Conservation (phyloP, 2,113 vertebrate genomes). For the Clinocottus analis region DNA sequence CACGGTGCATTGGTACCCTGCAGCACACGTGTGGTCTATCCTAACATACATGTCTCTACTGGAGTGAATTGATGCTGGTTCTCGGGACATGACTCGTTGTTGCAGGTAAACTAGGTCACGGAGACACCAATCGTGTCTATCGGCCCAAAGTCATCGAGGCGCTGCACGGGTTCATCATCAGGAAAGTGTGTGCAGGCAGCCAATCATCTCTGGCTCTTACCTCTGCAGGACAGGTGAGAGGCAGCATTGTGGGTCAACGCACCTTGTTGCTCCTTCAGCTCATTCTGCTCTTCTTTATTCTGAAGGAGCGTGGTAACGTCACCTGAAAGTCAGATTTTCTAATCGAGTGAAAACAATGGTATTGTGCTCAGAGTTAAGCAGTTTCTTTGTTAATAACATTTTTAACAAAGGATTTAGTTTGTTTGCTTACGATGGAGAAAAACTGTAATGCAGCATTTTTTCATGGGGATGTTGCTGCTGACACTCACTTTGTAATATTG, state of each 20-base stretch:
- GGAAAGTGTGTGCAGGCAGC: slow-evolving; percentile 87
- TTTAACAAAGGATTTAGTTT: neutral
- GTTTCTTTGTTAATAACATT: neutral
- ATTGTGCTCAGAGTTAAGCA: too few relatives aligned
- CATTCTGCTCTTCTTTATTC: too few relatives aligned
- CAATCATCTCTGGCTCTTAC: slow-evolving; percentile 86
- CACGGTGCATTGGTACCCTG: too few relatives aligned
- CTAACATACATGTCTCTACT: neutral
- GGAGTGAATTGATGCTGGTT: neutral
- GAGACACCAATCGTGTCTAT: slow-evolving; percentile 87
- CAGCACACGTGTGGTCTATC: too few relatives aligned
- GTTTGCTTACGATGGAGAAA: neutral
- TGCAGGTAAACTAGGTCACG: slow-evolving; percentile 88
- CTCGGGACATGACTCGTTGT: slow-evolving; percentile 3
- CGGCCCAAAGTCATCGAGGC: slow-evolving; percentile 85
- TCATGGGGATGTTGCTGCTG: too few relatives aligned
- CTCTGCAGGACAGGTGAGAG: slow-evolving; percentile 86
- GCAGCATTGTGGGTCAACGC: neutral
- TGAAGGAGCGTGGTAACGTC: neutral
- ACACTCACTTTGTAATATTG: neutral
- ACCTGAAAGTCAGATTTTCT: too few relatives aligned
- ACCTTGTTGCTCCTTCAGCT: too few relatives aligned
- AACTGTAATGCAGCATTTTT: neutral
- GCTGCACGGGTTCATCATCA: slow-evolving; percentile 85
- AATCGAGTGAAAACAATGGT: too few relatives aligned